Percentiles rank a stretch among this genome's conserved stretches.
Conservation (phyloP, 2,888 invertebrate species). For the Sthenelais limicola region DNA sequence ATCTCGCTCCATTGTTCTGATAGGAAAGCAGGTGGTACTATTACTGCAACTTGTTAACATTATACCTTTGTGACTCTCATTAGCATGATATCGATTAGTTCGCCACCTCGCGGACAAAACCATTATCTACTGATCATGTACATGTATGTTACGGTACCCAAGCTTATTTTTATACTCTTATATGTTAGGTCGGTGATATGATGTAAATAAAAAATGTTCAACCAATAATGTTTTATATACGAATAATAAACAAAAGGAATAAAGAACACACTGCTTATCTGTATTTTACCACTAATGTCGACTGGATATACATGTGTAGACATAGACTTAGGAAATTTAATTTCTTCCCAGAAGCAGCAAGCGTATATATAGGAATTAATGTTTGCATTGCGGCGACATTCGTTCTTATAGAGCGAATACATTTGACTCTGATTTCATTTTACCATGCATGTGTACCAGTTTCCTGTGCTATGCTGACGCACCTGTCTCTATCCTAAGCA, state of each 20-base stretch:
- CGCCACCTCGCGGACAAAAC: slow-evolving; percentile 17
- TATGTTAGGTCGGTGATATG: slow-evolving; percentile 29
- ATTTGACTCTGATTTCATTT: not conserved
- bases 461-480: too few relatives aligned
- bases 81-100: too few relatives aligned
- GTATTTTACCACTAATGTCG: slow-evolving; percentile 22
- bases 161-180: slow-evolving; percentile 40
- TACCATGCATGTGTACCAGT: too few relatives aligned
- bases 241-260: slow-evolving; percentile 18
- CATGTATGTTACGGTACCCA: slow-evolving; percentile 36
- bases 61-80: slow-evolving; percentile 30
- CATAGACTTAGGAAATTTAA: not conserved
- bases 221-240: slow-evolving; percentile 35
- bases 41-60: slow-evolving; percentile 31
- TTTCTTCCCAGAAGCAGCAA: not conserved
- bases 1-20: slow-evolving; percentile 32
- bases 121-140: slow-evolving; percentile 14
- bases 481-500: too few relatives aligned
- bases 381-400: not conserved
- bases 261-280: too few relatives aligned
- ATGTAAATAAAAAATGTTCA: slow-evolving; percentile 36
- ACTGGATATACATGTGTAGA: not conserved
- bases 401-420: not conserved
- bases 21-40: slow-evolving; percentile 15
- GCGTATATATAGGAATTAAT: not conserved